Evolutionary conservation across 2,113 vertebrate genomes (phyloP).

Genomic region (Capreolus pygargus): DNA sequence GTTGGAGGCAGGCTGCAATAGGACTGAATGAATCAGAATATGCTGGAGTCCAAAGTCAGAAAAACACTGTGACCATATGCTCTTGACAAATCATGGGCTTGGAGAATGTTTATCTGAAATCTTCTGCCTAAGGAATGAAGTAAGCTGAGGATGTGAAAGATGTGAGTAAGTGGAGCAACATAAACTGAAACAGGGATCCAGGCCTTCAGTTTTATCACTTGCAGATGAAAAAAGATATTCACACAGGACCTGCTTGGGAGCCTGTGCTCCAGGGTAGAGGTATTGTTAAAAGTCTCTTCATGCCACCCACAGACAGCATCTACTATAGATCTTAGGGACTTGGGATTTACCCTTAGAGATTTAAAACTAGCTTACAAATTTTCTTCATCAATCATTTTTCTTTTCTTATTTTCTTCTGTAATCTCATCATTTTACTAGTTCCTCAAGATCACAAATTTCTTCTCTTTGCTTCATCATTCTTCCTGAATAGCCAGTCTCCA

Average conservation of each 20-base stretch:
- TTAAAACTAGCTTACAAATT: not conserved
- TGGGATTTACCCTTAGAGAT: not conserved
- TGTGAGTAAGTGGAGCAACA: not conserved
- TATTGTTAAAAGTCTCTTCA: not conserved
- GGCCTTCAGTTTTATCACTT: not conserved
- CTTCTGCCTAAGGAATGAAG: not conserved
- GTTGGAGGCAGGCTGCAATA: not conserved
- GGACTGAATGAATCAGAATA: not conserved
- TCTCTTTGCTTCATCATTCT: not conserved
- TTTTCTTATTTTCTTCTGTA: not conserved
- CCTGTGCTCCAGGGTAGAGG: not conserved
- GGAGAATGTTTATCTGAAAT: not conserved
- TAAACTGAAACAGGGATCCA: not conserved
- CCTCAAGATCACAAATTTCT: not conserved
- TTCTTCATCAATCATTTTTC: not conserved
- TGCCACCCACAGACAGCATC: not conserved
- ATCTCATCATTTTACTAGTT: not conserved
- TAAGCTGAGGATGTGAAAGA: not conserved
- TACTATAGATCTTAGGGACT: not conserved
- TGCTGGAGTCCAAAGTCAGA: not conserved
- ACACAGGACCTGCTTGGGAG: not conserved
- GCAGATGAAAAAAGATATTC: not conserved
- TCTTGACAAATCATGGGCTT: not conserved
- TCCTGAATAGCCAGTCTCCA: not conserved
- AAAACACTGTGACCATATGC: too few relatives aligned